phyloP scores from a whole-genome alignment of 2,113 vertebrate genomes.

The Anser cygnoides region DNA sequence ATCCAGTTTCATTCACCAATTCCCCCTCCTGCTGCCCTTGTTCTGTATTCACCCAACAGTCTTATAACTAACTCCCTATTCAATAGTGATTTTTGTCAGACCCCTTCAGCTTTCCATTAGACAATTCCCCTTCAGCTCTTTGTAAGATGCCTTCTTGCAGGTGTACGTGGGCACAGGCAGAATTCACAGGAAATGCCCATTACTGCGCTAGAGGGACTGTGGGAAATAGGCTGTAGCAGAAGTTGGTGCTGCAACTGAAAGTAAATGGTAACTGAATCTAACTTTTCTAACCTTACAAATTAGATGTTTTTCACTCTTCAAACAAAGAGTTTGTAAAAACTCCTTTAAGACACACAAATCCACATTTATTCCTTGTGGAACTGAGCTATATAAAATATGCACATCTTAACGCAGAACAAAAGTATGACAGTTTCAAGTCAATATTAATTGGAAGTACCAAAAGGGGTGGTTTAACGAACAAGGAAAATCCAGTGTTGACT shows the following conservation, averaged over 20 bases:
- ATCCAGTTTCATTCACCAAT: background rate
- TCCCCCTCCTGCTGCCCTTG: background rate
- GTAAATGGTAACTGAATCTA: background rate
- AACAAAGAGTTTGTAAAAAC: background rate
- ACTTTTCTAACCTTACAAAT: background rate
- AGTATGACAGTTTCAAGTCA: background rate
- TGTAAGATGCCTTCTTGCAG: background rate
- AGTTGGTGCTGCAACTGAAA: background rate
- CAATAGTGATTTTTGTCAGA: too few relatives aligned
- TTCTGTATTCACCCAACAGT: background rate
- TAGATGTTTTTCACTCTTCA: background rate
- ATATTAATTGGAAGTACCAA: background rate
- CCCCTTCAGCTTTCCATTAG: too few relatives aligned
- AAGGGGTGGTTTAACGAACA: background rate
- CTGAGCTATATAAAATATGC: background rate
- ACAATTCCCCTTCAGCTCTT: background rate
- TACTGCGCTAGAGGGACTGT: background rate
- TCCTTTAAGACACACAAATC: background rate
- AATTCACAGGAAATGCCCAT: rapidly evolving
- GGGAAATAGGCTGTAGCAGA: background rate
- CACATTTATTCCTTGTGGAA: background rate
- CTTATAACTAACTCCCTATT: background rate
- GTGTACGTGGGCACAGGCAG: rapidly evolving
- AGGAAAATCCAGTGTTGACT: background rate
- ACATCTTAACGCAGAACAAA: background rate